These are phyloP conservation scores for Drosophila imparisetae DNA, from an alignment of 2,888 invertebrate genomes.

Conservation along the genomic window DNA sequence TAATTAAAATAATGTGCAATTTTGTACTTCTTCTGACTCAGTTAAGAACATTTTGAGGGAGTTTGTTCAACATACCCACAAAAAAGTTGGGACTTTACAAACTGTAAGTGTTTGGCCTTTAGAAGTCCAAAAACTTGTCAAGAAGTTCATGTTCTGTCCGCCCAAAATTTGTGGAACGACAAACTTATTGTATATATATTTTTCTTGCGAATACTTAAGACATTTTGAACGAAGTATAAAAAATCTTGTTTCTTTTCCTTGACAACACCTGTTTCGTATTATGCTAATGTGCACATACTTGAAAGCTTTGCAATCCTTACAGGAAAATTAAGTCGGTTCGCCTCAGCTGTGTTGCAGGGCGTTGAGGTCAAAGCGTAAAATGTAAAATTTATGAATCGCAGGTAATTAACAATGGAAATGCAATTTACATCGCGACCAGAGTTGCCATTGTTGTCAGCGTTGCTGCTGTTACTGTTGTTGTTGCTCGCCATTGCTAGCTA, in stretches of 20 bases:
- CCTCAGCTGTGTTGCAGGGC: background rate
- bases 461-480: conserved; percentile 19
- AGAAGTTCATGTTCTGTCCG: background rate
- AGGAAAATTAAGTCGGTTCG: background rate
- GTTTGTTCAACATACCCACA: background rate
- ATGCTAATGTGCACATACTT: background rate
- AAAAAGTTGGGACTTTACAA: background rate
- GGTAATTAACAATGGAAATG: conserved; percentile 81
- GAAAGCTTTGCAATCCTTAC: conserved; percentile 4
- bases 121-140: background rate
- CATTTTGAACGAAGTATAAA: background rate
- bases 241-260: background rate
- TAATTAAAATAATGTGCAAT: background rate
- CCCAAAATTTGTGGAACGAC: background rate
- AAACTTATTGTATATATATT: background rate
- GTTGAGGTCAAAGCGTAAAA: conserved; percentile 48
- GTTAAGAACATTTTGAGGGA: too few species aligned
- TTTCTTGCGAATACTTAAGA: background rate
- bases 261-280: background rate
- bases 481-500: conserved; percentile 43
- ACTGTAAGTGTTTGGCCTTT: background rate
- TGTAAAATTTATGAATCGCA: conserved; percentile 72
- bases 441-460: conserved; percentile 51
- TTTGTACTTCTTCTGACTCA: background rate
- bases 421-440: conserved; percentile 71